Base-by-base conservation (phyloP, 2,888 invertebrate species). In the Phasia obesa region DNA sequence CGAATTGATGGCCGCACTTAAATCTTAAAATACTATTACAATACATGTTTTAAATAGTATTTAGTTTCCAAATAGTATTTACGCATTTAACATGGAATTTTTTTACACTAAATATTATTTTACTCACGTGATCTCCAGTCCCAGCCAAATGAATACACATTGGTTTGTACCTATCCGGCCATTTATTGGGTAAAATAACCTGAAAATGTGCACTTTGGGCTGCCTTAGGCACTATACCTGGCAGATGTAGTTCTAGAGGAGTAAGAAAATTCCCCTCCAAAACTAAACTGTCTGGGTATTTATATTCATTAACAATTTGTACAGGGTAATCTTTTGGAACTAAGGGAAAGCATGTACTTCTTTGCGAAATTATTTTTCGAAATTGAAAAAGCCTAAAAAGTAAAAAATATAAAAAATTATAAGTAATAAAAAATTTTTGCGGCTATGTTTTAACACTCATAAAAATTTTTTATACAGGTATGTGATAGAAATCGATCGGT, bases 91-190 rank as follows among this genome's bases (percentile, higher is more conserved):
- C n/a, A n/a, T n/a, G n/a, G n/a, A n/a, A n/a, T n/a, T n/a, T n/a
- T n/a, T n/a, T n/a, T n/a, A n/a, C n/a, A n/a, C n/a, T n/a, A n/a
- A n/a, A n/a, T n/a, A n/a, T n/a, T 31, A 31, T 31, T 23, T 42
- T 79, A 87, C 89, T 85, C 67, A 89, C 89, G 77, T 99, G 99
- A 92, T 99, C 99, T 55, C 99, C 99, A 51, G 99, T 99, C 35
- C 99, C 99, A 31, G 99, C 99, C 85, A 99, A 93, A 89, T 99
- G 99, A 84, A 99, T 93, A 90, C 98, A 98, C 44, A 99, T 93
- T 3, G 97, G 97, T 88, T 95, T 96, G 86, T 94, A 93, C 19
- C 92, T 92, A 84, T 93, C 92, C 75, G 94, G 93, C 98, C 98
- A 98, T 86, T 94, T 94, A 31, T 94, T 92, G 0, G 98, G 98